These are phyloP conservation scores for Nilaparvata lugens DNA, from an alignment of 1,140 invertebrate genomes.

Conservation along the genomic window DNA sequence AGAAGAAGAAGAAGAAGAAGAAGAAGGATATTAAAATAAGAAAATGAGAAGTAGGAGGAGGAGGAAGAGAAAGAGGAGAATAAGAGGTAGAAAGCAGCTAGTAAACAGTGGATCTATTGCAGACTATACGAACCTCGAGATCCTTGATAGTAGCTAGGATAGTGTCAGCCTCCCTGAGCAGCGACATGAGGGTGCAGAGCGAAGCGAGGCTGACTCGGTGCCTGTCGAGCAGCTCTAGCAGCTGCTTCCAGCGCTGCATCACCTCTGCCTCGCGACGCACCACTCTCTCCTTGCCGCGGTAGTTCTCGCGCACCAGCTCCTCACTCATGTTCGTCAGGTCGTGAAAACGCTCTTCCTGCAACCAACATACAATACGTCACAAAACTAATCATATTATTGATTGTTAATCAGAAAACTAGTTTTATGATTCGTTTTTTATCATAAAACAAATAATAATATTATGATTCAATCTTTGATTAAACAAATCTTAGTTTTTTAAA, in stretches of 20 bases:
- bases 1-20: no score
- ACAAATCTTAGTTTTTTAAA: no score
- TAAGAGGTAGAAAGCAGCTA: no score
- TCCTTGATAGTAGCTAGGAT: slow-evolving; percentile 72
- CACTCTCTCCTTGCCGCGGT: slow-evolving; percentile 80
- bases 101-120: no score
- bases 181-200: slow-evolving; percentile 67
- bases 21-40: no score
- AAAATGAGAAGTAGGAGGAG: no score
- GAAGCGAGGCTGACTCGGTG: slow-evolving; percentile 73
- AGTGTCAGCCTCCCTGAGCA: slow-evolving; percentile 88
- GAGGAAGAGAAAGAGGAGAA: no score
- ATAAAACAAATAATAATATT: no score
- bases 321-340: slow-evolving; percentile 85
- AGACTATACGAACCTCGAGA: slow-evolving; percentile 53
- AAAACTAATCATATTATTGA: slow-evolving; percentile 6
- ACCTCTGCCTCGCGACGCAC: slow-evolving; percentile 76
- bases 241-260: slow-evolving; percentile 74
- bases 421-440: no score
- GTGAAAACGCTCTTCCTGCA: slow-evolving; percentile 85
- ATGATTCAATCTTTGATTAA: no score
- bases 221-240: slow-evolving; percentile 75
- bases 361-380: slow-evolving; percentile 12
- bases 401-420: no score
- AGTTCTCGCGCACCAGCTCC: slow-evolving; percentile 84